phyloP scores from a whole-genome alignment of 2,113 vertebrate genomes.

The Proteles cristata region DNA sequence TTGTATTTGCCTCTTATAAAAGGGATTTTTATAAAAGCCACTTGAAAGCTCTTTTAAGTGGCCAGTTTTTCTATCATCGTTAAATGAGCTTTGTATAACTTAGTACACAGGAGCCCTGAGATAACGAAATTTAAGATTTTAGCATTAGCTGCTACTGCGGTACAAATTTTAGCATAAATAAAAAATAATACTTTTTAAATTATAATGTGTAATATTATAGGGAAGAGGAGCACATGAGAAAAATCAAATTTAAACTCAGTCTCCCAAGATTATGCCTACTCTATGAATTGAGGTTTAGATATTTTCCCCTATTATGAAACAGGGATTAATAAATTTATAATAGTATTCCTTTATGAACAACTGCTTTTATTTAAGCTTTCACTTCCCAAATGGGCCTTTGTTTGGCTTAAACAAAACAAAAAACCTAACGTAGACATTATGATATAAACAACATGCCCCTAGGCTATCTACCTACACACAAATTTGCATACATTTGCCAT shows the following conservation, averaged over 20 bases:
- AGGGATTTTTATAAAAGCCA: slow-evolving; percentile 32
- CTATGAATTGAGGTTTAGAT: not conserved
- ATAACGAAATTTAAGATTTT: slow-evolving; percentile 3
- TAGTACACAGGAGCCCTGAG: not conserved
- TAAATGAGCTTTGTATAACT: not conserved
- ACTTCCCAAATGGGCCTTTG: not conserved
- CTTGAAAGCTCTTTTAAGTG: slow-evolving; percentile 1
- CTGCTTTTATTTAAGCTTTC: slow-evolving; percentile 46
- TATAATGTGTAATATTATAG: not conserved
- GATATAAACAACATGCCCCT: not conserved
- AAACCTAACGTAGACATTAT: not conserved
- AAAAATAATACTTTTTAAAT: not conserved
- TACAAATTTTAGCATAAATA: slow-evolving; percentile 44
- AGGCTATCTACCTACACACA: not conserved
- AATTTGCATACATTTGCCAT: not conserved
- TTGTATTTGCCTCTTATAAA: not conserved
- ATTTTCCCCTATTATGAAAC: not conserved
- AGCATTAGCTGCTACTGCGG: not conserved
- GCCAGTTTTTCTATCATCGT: not conserved
- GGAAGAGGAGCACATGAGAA: not conserved
- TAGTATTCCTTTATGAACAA: slow-evolving; percentile 38
- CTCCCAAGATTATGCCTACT: not conserved
- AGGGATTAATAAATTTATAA: slow-evolving; percentile 59
- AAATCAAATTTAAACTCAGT: slow-evolving; percentile 29
- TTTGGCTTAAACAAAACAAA: slow-evolving; percentile 18